Conservation (phyloP, 2,797 vertebrate species). For the Rhincodon typus region DNA sequence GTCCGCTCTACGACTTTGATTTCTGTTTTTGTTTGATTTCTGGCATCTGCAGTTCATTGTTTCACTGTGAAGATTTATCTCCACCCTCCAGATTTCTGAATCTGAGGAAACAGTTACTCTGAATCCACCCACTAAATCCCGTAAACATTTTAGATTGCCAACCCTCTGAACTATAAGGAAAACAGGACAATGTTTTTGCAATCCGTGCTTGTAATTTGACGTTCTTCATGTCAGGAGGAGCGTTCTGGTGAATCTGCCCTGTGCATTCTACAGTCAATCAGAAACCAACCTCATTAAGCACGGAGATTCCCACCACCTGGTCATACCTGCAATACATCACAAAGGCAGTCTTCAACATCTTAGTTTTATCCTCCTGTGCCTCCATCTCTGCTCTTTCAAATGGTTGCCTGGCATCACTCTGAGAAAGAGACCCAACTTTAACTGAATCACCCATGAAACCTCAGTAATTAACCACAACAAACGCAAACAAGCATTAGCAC, state of each 20-base stretch:
- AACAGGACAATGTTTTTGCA: neutral
- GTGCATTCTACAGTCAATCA: neutral
- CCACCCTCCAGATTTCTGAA: neutral
- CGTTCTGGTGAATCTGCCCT: neutral
- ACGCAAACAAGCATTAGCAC: neutral
- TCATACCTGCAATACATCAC: conserved; percentile 66
- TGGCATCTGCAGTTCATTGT: too few relatives aligned
- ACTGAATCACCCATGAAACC: neutral
- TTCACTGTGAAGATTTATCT: too few relatives aligned
- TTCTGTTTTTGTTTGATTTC: too few relatives aligned
- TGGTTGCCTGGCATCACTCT: conserved; percentile 71
- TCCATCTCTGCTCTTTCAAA: conserved; percentile 58
- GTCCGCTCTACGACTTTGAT: too few relatives aligned
- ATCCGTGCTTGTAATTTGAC: neutral
- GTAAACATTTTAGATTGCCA: neutral
- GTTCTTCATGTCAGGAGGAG: neutral
- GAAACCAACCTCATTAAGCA: neutral
- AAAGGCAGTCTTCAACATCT: conserved; percentile 82
- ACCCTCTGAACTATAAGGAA: neutral
- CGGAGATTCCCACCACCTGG: neutral
- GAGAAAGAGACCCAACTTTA: conserved; percentile 42
- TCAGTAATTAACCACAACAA: neutral
- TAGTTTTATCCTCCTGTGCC: conserved; percentile 81
- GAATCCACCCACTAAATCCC: neutral
- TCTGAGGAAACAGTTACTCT: neutral